A percentile compares a stretch with the other conserved stretches of the same genome.
Conservation (phyloP, 1,140 invertebrate species). For the Palaemon carinicauda region DNA sequence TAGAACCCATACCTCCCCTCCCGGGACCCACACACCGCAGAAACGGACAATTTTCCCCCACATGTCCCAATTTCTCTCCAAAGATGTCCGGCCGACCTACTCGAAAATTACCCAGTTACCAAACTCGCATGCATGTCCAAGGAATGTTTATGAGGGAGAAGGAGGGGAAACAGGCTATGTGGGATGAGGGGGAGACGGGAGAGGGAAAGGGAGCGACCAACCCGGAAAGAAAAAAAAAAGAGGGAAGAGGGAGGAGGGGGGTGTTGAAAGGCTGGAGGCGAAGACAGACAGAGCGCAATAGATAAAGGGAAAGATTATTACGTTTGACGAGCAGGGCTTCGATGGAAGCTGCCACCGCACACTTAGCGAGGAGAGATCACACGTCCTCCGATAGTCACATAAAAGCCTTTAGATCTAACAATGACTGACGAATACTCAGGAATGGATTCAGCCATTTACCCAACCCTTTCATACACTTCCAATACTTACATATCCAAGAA, state of each 20-base stretch:
- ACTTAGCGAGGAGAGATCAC: too few species aligned
- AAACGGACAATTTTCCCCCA: neutral
- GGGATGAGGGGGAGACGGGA: neutral
- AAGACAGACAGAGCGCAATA: neutral
- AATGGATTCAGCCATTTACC: too few species aligned
- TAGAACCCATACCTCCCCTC: neutral
- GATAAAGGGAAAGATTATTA: neutral
- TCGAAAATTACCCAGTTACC: slow-evolving; percentile 45
- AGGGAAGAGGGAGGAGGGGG: neutral
- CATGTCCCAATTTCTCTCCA: neutral
- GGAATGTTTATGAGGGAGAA: slow-evolving; percentile 41
- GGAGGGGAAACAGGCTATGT: neutral
- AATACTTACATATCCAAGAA: too few species aligned
- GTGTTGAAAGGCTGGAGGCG: neutral
- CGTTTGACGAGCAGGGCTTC: too few species aligned
- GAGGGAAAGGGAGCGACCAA: neutral
- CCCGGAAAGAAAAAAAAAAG: neutral
- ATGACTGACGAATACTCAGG: too few species aligned
- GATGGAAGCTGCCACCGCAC: too few species aligned
- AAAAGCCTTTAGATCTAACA: too few species aligned
- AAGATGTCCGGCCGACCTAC: slow-evolving; percentile 16
- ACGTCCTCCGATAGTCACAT: too few species aligned
- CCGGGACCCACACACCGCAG: neutral
- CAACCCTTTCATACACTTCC: too few species aligned
- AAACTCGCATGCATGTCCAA: slow-evolving; percentile 21